Evolutionary conservation across 2,113 vertebrate species (phyloP).

Genomic region (Isurus oxyrinchus): DNA sequence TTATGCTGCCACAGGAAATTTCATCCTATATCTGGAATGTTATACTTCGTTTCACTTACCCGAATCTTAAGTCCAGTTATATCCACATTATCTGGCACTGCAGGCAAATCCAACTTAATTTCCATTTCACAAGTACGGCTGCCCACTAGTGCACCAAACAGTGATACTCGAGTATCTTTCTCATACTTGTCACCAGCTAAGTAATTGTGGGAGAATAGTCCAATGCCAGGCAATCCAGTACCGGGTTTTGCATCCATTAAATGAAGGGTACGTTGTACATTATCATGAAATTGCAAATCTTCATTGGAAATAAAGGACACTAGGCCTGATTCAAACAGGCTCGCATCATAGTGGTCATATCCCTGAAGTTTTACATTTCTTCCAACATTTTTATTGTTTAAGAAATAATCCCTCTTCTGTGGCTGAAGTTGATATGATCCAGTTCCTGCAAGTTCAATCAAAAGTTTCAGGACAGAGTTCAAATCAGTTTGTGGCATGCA

Average conservation of each 20-base stretch:
- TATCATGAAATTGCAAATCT: constrained; percentile 64
- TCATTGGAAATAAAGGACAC: constrained; percentile 66
- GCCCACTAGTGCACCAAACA: constrained; percentile 88
- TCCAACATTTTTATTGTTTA: constrained; percentile 65
- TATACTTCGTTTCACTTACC: constrained; percentile 54
- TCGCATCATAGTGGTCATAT: constrained; percentile 76
- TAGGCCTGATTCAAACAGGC: constrained; percentile 70
- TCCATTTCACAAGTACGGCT: constrained; percentile 82
- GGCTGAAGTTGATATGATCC: constrained; percentile 64
- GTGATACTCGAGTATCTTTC: constrained; percentile 74
- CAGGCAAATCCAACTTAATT: constrained; percentile 80
- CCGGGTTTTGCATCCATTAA: constrained; percentile 81
- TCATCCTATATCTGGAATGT: background rate
- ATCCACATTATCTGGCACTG: constrained; percentile 80
- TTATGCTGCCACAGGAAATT: background rate
- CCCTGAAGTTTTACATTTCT: constrained; percentile 65
- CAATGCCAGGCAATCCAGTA: constrained; percentile 67
- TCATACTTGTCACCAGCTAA: constrained; percentile 73
- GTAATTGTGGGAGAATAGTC: constrained; percentile 52
- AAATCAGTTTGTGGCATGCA: constrained; percentile 56
- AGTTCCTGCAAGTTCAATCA: constrained; percentile 79
- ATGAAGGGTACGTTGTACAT: constrained; percentile 60
- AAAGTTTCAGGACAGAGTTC: constrained; percentile 69
- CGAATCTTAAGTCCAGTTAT: constrained; percentile 80
- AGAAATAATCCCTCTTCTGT: constrained; percentile 72